phyloP scores from a whole-genome alignment of 2,888 invertebrate genomes.

The Hymenopus coronatus region DNA sequence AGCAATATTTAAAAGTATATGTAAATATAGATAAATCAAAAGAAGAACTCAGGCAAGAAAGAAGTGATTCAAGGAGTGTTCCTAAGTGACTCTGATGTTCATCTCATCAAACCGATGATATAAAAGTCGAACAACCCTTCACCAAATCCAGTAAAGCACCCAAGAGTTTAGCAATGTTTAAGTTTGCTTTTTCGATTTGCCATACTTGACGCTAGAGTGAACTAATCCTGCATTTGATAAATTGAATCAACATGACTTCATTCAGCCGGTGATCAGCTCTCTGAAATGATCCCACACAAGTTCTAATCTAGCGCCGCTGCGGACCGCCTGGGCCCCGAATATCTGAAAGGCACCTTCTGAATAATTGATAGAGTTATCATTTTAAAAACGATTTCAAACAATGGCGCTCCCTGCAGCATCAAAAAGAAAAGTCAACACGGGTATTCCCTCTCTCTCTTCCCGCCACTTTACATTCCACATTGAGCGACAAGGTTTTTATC shows the following conservation, averaged over 20 bases:
- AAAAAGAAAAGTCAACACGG: not conserved
- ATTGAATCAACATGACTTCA: not conserved
- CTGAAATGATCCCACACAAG: not conserved
- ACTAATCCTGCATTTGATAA: not conserved
- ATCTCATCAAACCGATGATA: no score
- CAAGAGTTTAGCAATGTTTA: not conserved
- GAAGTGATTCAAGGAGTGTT: no score
- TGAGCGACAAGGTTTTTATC: not conserved
- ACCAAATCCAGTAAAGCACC: no score
- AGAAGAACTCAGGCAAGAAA: no score
- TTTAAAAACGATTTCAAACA: not conserved
- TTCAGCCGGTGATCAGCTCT: not conserved
- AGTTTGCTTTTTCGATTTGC: not conserved
- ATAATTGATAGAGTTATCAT: not conserved
- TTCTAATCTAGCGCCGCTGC: not conserved
- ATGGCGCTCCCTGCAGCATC: not conserved
- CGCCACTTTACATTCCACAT: not conserved
- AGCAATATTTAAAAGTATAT: no score
- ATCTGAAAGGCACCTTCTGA: not conserved
- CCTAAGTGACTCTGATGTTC: no score
- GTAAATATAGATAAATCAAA: no score
- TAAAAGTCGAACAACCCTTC: no score
- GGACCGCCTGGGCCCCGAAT: not conserved
- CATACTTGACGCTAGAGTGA: not conserved
- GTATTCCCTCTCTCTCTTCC: not conserved